These are phyloP conservation scores for Chaetodon trifascialis DNA, from an alignment of 2,113 vertebrate species.

Conservation along the genomic window DNA sequence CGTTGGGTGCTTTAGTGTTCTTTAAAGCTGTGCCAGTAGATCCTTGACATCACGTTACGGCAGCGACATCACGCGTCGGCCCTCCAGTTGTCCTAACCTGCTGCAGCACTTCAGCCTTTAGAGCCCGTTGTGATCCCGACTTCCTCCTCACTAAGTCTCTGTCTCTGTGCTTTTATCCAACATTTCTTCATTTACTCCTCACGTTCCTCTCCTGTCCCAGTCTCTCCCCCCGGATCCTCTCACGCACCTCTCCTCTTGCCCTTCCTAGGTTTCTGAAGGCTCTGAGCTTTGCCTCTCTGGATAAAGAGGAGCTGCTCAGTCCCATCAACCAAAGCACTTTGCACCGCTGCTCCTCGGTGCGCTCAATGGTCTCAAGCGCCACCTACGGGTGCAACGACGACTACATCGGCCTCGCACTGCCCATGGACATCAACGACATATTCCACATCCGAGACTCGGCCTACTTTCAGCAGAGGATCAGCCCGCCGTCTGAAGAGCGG, in stretches of 20 bases:
- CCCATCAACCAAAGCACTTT: constrained; percentile 97
- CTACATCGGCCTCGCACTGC: constrained; percentile 95
- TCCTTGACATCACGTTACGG: not conserved
- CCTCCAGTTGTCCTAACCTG: not conserved
- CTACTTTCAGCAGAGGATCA: constrained; percentile 95
- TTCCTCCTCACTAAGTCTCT: constrained; percentile 31
- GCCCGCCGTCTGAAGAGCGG: constrained; percentile 91
- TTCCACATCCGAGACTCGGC: constrained; percentile 95
- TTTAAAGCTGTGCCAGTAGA: not conserved
- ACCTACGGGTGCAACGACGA: constrained; percentile 94
- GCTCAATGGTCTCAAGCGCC: constrained; percentile 96
- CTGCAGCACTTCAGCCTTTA: not conserved
- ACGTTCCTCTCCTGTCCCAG: constrained; percentile 58
- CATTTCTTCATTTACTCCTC: constrained; percentile 49
- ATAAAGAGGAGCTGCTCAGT: constrained; percentile 98
- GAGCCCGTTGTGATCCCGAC: not conserved
- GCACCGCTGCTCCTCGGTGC: constrained; percentile 96
- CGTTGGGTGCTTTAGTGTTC: not conserved
- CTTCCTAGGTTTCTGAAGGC: constrained; percentile 96
- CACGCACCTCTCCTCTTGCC: constrained; percentile 75
- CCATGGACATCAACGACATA: constrained; percentile 95
- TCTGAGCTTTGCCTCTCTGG: constrained; percentile 97
- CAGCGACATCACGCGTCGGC: not conserved
- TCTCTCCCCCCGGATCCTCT: constrained; percentile 79
- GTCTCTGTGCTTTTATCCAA: constrained; percentile 58